These are phyloP conservation scores for Dendronephthya gigantea DNA, from an alignment of 64 coral and sea anemone species.

Conservation along the genomic window DNA sequence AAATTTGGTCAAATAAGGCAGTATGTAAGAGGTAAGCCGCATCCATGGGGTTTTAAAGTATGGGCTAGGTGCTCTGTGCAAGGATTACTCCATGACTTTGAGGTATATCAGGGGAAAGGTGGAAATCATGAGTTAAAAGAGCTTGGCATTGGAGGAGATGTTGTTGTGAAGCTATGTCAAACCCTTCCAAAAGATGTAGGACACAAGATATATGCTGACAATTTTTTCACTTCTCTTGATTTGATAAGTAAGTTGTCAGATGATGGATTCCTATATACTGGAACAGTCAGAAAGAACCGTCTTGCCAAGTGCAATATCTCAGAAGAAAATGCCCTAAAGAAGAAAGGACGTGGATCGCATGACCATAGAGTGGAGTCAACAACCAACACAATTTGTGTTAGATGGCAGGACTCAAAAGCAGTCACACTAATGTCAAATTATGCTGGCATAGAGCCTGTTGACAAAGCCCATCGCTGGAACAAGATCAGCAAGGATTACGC, in stretches of 20 bases:
- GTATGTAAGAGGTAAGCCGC: too few species aligned
- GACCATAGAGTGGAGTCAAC: neutral
- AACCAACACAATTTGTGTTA: neutral
- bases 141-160: neutral
- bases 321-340: neutral
- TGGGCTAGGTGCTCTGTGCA: too few species aligned
- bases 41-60: too few species aligned
- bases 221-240: neutral
- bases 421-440: neutral
- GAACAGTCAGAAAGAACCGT: neutral
- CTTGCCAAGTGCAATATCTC: neutral
- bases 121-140: too few species aligned
- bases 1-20: too few species aligned
- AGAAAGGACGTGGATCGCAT: neutral
- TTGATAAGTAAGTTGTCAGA: neutral
- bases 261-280: constrained; percentile 2
- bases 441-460: neutral
- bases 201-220: neutral
- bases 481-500: neutral
- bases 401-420: neutral
- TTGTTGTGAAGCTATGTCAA: neutral
- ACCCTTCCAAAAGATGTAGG: neutral
- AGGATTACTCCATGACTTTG: too few species aligned
- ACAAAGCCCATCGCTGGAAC: neutral
- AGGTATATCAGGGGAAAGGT: too few species aligned